A percentile compares a stretch with the other conserved stretches of the same genome.
Evolutionary conservation across 2,888 invertebrate genomes (phyloP).

Genomic region (Lymantria monacha): DNA sequence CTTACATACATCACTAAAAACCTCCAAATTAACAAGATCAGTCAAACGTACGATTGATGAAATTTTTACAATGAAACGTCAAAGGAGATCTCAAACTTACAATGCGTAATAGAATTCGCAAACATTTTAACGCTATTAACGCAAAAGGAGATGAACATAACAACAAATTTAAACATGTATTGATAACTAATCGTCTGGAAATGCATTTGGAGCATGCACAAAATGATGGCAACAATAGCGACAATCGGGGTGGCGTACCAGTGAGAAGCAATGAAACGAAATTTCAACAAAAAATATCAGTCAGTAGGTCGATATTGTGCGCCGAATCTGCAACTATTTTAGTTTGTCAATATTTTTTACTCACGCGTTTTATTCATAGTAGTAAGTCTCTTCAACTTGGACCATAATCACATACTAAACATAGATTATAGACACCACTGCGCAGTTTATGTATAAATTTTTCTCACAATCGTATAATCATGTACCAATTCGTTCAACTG

Average conservation of each 20-base stretch:
- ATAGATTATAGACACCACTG: constrained; percentile 56
- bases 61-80: constrained; percentile 57
- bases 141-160: constrained; percentile 78
- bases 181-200: constrained; percentile 76
- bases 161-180: constrained; percentile 79
- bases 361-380: constrained; percentile 78
- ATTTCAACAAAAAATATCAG: constrained; percentile 28
- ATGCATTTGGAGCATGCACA: constrained; percentile 72
- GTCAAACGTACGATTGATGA: constrained; percentile 63
- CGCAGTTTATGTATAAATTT: constrained; percentile 66
- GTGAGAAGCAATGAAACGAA: constrained; percentile 29
- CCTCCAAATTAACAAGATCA: constrained; percentile 55
- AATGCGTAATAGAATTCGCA: constrained; percentile 80
- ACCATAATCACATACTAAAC: constrained; percentile 71
- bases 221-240: constrained; percentile 58
- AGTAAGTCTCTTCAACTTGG: constrained; percentile 59
- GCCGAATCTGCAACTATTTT: constrained; percentile 16
- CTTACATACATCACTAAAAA: constrained; percentile 1
- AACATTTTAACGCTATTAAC: constrained; percentile 80
- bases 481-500: constrained; percentile 78
- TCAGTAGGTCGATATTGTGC: constrained; percentile 29
- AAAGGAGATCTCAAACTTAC: constrained; percentile 59
- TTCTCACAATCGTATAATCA: constrained; percentile 80
- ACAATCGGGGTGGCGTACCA: constrained; percentile 67
- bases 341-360: constrained; percentile 42